Evolutionary conservation across 2,113 vertebrate genomes (phyloP), one percentile per base, ranked within the genome.

Genomic region (Dolichallabes microphthalmus): DNA sequence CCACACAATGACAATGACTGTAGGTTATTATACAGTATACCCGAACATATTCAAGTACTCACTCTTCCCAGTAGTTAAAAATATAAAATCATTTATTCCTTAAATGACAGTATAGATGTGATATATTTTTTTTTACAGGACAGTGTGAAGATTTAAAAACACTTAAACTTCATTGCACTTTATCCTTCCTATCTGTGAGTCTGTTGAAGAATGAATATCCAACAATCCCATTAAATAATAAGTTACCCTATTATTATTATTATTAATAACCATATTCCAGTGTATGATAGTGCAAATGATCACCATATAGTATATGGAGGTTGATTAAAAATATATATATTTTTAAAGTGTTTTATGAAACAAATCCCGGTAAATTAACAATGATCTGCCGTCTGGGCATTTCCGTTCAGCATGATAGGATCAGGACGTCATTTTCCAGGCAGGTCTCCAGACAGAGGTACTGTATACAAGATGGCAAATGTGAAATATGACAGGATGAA

Each of bases 31-130:
- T 63, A 50, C 15, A 83, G 30, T 39, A 45, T 45, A 7, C 45
- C 45, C 8, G 45, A 8, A 45, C 45, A 45, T 45, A 45, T 45
- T 45, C 39, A 45, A 45, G 45, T 45, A 64, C 19, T 32, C 30
- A 82, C 15, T 4, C 50, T 9, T 22, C 14, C 39, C 45, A 35
- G 15, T 20, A 82, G 45, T 82, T 55, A 84, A 66, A 84, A 84
- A 66, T 27, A 64, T 50, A 66, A 71, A 69, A 55, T 84, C 57
- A 77, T 84, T 84, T 84, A 84, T 77, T 84, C 19, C 57, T 61
- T 2, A 66, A 25, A 61, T 84, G 45, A 76, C 12, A 52, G 53
- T 63, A 61, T 45, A 45, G 7, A 45, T 45, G 3, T 9, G 5
- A 9, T 15, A 5, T n/a, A 25, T 52, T 52, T 53, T 58, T 57